These are phyloP conservation scores for Aptenodytes patagonicus DNA, from an alignment of 2,113 vertebrate genomes.

Conservation along the genomic window DNA sequence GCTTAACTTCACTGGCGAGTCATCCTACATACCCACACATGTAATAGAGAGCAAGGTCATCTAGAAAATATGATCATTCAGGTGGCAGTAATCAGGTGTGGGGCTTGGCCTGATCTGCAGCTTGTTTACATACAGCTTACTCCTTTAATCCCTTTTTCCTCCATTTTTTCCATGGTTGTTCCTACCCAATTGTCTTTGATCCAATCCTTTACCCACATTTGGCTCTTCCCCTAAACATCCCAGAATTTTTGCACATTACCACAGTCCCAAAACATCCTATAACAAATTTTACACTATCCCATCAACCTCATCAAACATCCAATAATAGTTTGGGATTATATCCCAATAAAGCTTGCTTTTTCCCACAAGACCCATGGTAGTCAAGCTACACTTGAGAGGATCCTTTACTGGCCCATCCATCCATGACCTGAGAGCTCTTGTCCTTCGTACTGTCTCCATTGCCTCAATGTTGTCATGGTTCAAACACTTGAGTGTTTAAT, in stretches of 20 bases:
- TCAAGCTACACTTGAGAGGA: background rate
- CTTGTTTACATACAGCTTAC: background rate
- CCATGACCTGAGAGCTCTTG: background rate
- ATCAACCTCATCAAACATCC: background rate
- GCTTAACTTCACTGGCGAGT: background rate
- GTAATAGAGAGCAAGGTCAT: background rate
- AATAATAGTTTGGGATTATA: background rate
- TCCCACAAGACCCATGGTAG: background rate
- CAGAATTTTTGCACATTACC: background rate
- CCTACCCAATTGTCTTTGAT: background rate
- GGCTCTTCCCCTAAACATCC: background rate
- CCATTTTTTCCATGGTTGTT: background rate
- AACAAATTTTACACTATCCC: background rate
- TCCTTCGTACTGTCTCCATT: background rate
- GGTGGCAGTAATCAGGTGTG: accelerated
- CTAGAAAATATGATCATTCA: background rate
- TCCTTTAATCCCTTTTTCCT: background rate
- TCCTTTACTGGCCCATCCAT: background rate
- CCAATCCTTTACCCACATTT: background rate
- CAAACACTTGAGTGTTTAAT: background rate
- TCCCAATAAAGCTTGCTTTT: background rate
- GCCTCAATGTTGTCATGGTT: background rate
- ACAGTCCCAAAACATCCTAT: background rate
- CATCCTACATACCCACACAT: background rate
- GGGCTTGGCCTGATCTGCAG: background rate